Conservation (phyloP, 2,113 vertebrate genomes). For the Ondatra zibethicus region DNA sequence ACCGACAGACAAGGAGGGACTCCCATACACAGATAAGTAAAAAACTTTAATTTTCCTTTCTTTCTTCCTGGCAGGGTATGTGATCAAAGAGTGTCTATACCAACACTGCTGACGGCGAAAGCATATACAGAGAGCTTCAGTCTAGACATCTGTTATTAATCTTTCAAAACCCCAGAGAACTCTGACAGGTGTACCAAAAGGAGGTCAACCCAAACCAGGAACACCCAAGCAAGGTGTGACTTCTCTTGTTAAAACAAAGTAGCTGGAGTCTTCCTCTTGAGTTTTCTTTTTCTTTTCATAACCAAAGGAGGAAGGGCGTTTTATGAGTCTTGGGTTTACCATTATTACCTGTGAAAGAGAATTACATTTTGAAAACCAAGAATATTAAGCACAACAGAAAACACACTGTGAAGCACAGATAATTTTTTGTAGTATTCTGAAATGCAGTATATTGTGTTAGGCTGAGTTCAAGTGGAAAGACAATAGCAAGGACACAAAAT, state of each 20-base stretch:
- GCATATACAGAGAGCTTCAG: not conserved
- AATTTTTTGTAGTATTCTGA: conserved; percentile 21
- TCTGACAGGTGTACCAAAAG: not conserved
- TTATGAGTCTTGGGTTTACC: not conserved
- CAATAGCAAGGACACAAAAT: not conserved
- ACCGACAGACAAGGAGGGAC: not conserved
- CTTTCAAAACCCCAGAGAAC: conserved; percentile 37
- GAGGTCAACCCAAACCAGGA: conserved; percentile 1
- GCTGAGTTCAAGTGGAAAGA: not conserved
- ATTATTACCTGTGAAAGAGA: conserved; percentile 30
- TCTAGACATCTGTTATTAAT: not conserved
- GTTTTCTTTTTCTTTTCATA: not conserved
- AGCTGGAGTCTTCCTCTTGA: not conserved
- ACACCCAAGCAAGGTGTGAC: not conserved
- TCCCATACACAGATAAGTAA: not conserved
- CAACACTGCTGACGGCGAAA: not conserved
- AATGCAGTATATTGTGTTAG: not conserved
- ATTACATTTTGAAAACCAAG: conserved; percentile 37
- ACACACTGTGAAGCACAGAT: not conserved
- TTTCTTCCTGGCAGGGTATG: not conserved
- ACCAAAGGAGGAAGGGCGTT: not conserved
- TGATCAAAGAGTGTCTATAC: not conserved
- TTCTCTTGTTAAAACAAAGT: conserved; percentile 42
- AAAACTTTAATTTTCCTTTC: not conserved
- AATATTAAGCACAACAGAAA: conserved; percentile 31